Conservation (phyloP, 2,797 vertebrate genomes). For the Syndactyla subalaris region DNA sequence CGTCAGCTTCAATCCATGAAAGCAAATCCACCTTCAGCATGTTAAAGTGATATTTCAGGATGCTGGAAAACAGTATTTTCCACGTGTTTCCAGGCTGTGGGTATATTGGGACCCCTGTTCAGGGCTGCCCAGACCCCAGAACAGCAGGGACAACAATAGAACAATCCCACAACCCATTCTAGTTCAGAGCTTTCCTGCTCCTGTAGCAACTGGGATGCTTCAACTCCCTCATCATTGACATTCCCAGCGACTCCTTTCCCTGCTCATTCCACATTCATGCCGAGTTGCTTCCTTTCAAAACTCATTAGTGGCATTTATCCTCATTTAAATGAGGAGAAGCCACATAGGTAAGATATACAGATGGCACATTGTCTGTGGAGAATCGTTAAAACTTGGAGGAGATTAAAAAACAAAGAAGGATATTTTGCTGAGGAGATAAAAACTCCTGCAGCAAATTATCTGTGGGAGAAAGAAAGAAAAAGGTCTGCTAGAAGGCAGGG, state of each 20-base stretch:
- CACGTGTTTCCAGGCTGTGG: background rate
- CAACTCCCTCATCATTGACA: constrained; percentile 14
- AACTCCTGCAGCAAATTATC: background rate
- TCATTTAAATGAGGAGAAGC: constrained; percentile 59
- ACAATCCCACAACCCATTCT: accelerated
- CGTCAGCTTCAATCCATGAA: background rate
- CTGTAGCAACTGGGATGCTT: accelerated
- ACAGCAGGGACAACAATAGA: background rate
- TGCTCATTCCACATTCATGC: constrained; percentile 55
- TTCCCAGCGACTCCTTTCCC: background rate
- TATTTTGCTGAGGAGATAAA: constrained; percentile 6
- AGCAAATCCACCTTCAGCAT: accelerated
- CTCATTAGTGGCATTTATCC: constrained; percentile 65
- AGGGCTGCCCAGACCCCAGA: background rate
- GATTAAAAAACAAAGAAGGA: background rate
- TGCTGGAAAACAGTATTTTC: background rate
- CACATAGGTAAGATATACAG: constrained; percentile 46
- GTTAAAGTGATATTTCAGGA: background rate
- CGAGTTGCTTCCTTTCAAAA: constrained; percentile 23
- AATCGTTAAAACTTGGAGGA: constrained; percentile 7
- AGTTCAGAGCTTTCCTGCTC: background rate
- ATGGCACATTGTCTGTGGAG: constrained; percentile 55
- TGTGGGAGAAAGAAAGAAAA: background rate
- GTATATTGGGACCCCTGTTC: background rate
- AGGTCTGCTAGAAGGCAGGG: background rate